Base-by-base conservation (phyloP, 2,888 invertebrate species). In the Apomyelois bistriatella region DNA sequence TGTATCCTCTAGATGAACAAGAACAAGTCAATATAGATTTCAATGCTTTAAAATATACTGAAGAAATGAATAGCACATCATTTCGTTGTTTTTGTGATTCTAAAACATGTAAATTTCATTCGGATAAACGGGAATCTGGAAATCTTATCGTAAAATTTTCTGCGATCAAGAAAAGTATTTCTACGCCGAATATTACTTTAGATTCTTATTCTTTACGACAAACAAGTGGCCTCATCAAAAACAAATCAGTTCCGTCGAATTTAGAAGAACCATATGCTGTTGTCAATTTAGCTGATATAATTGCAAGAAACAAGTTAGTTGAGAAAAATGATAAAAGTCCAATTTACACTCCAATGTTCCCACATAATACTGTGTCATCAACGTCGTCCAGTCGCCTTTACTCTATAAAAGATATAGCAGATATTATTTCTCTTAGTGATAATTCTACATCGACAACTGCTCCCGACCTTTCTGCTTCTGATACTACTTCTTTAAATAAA, bases 11-110 rank as follows among this genome's bases (percentile, higher is more conserved):
- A 53, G 66, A 73, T 30, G 72, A 75, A 53, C 76, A 79, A 53
- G 76, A 74, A 53, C 73, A 70, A 58, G 84, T 84, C 7, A 67
- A 63, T 3, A 85, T 86, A 55, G 83, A 89, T 58, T 58, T 81
- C 9, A 74, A 78, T 38, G 77, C 66, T 9, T 65, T 87, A 7
- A 79, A 64, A 54, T 72, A 72, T 55, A 71, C 59, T 59, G 64
- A 70, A 17, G 85, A 89, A 68, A 70, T 86, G 43, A 60, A 68
- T 10, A 64, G 79, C 8, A 77, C 88, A 2, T 84, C 85, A 8
- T 91, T 91, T 60, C 79, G 79, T 60, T 91, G 90, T 63, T 91
- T 86, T 59, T 91, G 91, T 63, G 89, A 85, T 61, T 76, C 78
- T 28, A 79, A 74, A 16, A 64, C 68, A 22, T 91, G 91, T 61